Conservation (phyloP, 2,113 vertebrate species). For the Chlamydotis undulata region DNA sequence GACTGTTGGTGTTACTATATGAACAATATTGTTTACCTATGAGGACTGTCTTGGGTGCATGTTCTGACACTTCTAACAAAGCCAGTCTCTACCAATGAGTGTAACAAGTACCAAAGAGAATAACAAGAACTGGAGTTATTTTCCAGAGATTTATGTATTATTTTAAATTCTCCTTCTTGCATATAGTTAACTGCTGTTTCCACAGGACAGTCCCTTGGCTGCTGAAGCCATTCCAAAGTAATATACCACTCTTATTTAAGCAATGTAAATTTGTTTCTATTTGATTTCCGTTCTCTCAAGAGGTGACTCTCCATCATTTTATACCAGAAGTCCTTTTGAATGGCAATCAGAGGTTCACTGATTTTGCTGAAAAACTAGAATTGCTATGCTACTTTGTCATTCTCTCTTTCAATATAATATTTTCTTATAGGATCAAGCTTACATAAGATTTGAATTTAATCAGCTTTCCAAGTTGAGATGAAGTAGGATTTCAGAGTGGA, state of each 20-base stretch:
- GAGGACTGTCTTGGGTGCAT: neutral
- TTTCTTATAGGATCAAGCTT: neutral
- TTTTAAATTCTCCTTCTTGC: neutral
- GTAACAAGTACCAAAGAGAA: neutral
- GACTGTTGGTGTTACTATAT: neutral
- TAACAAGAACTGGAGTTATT: neutral
- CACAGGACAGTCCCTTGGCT: rapidly evolving
- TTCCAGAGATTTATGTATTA: neutral
- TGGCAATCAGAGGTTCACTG: neutral
- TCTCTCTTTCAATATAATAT: neutral
- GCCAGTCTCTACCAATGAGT: neutral
- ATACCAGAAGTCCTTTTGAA: neutral
- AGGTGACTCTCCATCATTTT: neutral
- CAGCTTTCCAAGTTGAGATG: neutral
- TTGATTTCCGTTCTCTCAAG: neutral
- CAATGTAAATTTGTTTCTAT: neutral
- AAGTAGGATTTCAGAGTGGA: neutral
- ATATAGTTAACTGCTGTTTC: neutral
- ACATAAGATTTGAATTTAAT: neutral
- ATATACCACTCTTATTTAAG: neutral
- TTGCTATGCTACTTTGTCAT: neutral
- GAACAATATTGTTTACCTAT: neutral
- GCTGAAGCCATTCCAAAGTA: neutral
- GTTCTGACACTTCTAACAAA: neutral
- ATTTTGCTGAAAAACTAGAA: neutral